Evolutionary conservation across 2,888 invertebrate species (phyloP), one percentile per base, ranked within the genome.

Genomic region (Sinelater perroti): DNA sequence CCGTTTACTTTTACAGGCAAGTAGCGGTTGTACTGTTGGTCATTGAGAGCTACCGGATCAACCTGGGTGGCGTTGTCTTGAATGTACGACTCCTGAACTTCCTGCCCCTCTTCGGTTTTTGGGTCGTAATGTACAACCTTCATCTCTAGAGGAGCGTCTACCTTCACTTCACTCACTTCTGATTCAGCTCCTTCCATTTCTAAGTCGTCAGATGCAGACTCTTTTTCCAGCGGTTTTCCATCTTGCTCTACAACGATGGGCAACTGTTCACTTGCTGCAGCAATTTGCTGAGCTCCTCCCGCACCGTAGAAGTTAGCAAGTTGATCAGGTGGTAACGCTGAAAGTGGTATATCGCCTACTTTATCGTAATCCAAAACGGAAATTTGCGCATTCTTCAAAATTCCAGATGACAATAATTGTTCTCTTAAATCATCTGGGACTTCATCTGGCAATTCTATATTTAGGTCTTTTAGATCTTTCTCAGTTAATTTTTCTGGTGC

Each of bases 341-440:
- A 92, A 45, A 93, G 80, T 2, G 91, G 88, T 50, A 91, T 91
- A 61, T 91, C 93, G 20, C 93, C 93, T 30, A 92, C 87, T 81
- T 93, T 93, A 70, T 93, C 93, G 69, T 93, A 93, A 78, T 93
- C 93, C 56, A 93, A 78, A 40, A 94, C 85, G 65, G 93, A 93
- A 57, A 94, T 93, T 68, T 93, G 91, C 35, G 93, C 93, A 71
- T 93, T 91, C 66, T 90, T 89, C 51, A 94, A 79, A 67, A 94
- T 93, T 28, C 94, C 94, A 0, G 93, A 93, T 42, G 90, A 88
- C 36, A 93, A 78, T 3, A 94, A 79, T 70, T 94, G 93, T 72
- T 91, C 85, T 30, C 93, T 83, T 36, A 94, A 81, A 68, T 94
- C 93, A 64, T 92, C 93, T 2, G 94, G 94, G 3, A 93, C 93